phyloP scores from a whole-genome alignment of 2,797 vertebrate genomes.

The Crenuchus spilurus region DNA sequence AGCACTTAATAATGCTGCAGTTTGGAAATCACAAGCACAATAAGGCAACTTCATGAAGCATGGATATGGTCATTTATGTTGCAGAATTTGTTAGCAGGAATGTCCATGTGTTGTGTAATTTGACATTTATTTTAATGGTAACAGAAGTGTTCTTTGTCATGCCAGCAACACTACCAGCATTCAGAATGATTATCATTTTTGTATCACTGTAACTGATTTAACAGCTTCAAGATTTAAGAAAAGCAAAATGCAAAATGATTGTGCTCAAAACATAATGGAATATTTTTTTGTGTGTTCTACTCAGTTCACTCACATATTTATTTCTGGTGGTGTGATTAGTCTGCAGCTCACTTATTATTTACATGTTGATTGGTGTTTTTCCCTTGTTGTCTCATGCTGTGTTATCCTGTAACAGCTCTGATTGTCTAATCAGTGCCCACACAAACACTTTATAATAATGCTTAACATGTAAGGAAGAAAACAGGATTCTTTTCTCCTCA shows the following conservation, averaged over 20 bases:
- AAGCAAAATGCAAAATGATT: background rate
- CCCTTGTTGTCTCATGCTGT: background rate
- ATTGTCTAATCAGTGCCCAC: background rate
- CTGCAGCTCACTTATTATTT: background rate
- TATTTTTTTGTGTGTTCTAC: background rate
- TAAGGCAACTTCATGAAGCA: no score
- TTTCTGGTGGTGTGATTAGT: conserved; percentile 1
- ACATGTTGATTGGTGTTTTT: conserved; percentile 13
- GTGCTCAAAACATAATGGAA: background rate
- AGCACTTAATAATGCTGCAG: no score
- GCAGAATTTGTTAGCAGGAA: no score
- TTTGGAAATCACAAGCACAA: no score
- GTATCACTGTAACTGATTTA: no score
- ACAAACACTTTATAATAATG: background rate
- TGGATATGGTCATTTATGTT: no score
- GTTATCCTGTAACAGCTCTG: background rate
- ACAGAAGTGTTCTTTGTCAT: no score
- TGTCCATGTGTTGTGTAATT: no score
- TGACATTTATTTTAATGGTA: no score
- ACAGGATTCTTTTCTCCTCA: background rate
- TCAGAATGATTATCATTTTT: no score
- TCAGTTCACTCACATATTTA: background rate
- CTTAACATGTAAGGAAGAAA: background rate
- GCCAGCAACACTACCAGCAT: no score
- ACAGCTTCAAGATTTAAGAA: background rate